A percentile compares a stretch with the other conserved stretches of the same genome.
These are phyloP conservation scores for Marcusenius ussheri DNA, from an alignment of 2,113 vertebrate genomes.

Conservation along the genomic window DNA sequence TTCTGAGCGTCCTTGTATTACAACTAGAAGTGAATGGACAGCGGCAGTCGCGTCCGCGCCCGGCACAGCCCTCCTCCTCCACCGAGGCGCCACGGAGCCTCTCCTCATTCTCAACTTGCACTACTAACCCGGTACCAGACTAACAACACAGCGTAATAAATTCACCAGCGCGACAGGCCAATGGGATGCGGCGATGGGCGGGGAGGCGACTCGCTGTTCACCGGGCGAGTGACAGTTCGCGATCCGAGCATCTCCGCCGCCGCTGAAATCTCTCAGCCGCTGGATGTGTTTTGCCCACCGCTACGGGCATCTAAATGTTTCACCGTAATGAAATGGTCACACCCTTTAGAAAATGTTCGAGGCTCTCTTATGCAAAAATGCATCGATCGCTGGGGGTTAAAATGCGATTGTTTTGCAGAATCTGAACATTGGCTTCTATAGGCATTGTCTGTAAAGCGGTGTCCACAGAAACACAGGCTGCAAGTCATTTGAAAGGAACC, in stretches of 20 bases:
- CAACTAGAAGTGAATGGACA: conserved; percentile 14
- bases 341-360: neutral
- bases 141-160: conserved; percentile 33
- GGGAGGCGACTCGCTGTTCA: conserved; percentile 12
- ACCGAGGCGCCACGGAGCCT: neutral
- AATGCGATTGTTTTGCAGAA: neutral
- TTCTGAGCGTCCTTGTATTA: conserved; percentile 18
- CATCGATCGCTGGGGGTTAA: neutral
- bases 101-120: conserved; percentile 25
- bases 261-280: neutral
- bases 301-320: neutral
- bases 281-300: neutral
- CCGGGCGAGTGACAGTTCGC: conserved; percentile 20
- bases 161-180: conserved; percentile 27
- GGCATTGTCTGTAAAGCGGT: neutral
- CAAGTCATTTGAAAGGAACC: neutral
- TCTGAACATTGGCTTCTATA: neutral
- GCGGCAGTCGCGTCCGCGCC: conserved; percentile 42
- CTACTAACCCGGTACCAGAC: conserved; percentile 23
- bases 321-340: neutral
- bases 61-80: conserved; percentile 23
- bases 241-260: neutral
- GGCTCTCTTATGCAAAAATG: neutral
- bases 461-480: neutral
- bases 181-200: conserved; percentile 32